A percentile compares a stretch with the other conserved stretches of the same genome.
phyloP scores from a whole-genome alignment of 2,113 vertebrate genomes.

The Nycticebus coucang region DNA sequence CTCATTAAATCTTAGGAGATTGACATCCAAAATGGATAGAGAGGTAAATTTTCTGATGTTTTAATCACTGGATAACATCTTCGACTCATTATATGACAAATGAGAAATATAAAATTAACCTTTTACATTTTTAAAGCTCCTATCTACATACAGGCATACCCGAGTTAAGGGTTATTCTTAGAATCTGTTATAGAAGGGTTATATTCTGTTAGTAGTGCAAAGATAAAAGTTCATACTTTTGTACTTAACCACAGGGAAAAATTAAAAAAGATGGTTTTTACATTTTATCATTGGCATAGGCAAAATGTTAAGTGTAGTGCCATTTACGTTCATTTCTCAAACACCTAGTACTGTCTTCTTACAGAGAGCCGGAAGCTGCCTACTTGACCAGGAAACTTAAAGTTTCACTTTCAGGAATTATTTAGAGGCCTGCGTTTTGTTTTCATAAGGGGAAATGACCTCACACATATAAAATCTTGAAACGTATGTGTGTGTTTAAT shows the following conservation, averaged over 20 bases:
- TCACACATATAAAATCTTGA: background rate
- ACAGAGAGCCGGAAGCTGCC: background rate
- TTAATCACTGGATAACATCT: background rate
- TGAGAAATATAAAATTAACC: conserved; percentile 31
- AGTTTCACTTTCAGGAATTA: background rate
- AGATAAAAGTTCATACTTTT: background rate
- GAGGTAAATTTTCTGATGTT: background rate
- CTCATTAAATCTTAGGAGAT: background rate
- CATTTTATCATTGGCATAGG: background rate
- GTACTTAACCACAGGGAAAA: background rate
- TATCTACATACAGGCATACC: background rate
- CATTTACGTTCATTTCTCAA: background rate
- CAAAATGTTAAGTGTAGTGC: background rate
- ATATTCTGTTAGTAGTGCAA: background rate
- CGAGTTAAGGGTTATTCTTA: background rate
- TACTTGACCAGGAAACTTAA: background rate
- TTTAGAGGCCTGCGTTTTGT: background rate
- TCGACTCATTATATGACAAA: background rate
- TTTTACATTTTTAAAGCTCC: background rate
- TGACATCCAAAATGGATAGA: background rate
- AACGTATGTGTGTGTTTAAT: background rate
- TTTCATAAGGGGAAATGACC: background rate
- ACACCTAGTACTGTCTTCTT: background rate
- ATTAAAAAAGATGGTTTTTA: background rate
- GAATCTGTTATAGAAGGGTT: background rate